Conservation (phyloP, 1,140 invertebrate species). For the Drosophila malerkotliana region DNA sequence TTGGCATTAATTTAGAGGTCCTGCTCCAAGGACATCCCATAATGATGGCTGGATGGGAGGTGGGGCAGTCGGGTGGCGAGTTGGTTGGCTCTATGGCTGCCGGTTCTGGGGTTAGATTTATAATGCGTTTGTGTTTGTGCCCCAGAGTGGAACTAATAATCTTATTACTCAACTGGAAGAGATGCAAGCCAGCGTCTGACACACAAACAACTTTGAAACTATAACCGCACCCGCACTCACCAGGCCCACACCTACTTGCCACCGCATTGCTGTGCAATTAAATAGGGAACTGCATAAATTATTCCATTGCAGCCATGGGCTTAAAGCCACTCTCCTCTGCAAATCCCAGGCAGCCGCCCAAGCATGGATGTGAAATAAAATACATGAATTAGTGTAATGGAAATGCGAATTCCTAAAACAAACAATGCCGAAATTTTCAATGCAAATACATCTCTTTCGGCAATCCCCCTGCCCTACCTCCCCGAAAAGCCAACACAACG, state of each 20-base stretch:
- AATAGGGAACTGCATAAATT: slow-evolving; percentile 60
- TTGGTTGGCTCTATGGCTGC: slow-evolving; percentile 1
- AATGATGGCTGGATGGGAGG: not conserved
- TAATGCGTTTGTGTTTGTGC: slow-evolving; percentile 61
- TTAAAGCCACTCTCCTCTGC: slow-evolving; percentile 28
- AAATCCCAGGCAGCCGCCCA: slow-evolving; percentile 19
- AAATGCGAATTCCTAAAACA: slow-evolving; percentile 50
- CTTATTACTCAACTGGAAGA: slow-evolving; percentile 63
- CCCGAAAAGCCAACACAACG: slow-evolving; percentile 25
- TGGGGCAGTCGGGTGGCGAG: not conserved
- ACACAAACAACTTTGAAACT: slow-evolving; percentile 32
- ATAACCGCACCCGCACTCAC: slow-evolving; percentile 32
- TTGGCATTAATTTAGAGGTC: slow-evolving; percentile 51
- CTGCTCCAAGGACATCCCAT: slow-evolving; percentile 18
- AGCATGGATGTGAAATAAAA: slow-evolving; percentile 54
- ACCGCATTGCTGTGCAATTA: slow-evolving; percentile 44
- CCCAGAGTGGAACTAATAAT: slow-evolving; percentile 62
- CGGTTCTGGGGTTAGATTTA: slow-evolving; percentile 38
- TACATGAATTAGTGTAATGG: slow-evolving; percentile 64
- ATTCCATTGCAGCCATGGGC: slow-evolving; percentile 42
- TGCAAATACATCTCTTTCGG: slow-evolving; percentile 22
- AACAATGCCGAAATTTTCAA: slow-evolving; percentile 55
- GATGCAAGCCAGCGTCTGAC: slow-evolving; percentile 43
- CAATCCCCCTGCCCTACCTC: not conserved
- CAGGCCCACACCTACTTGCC: slow-evolving; percentile 1